Evolutionary conservation across 2,888 invertebrate genomes (phyloP).

Genomic region (Dryobotodes eremita): DNA sequence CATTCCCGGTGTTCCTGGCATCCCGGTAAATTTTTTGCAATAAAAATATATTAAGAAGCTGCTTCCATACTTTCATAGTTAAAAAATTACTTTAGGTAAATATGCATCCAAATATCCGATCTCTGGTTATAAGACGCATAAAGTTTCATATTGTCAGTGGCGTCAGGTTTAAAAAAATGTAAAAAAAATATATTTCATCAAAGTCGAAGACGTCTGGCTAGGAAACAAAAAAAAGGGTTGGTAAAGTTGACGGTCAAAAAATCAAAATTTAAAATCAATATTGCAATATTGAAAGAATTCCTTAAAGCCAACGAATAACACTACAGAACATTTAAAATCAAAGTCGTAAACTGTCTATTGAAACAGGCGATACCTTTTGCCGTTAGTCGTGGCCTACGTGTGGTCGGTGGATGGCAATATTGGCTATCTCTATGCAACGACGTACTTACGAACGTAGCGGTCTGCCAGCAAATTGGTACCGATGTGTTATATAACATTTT

Average conservation of each 20-base stretch:
- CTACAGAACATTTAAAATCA: slow-evolving; percentile 75
- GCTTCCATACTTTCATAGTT: too few relatives aligned
- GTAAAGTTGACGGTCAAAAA: too few relatives aligned
- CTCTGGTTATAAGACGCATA: too few relatives aligned
- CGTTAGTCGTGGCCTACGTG: slow-evolving; percentile 72
- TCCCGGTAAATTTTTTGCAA: too few relatives aligned
- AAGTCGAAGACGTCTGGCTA: neutral
- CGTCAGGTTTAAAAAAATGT: neutral
- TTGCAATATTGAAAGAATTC: neutral
- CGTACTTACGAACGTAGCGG: slow-evolving; percentile 60
- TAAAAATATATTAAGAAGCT: too few relatives aligned
- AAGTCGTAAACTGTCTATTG: slow-evolving; percentile 73
- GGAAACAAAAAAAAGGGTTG: neutral
- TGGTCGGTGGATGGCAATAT: slow-evolving; percentile 73
- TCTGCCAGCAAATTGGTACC: slow-evolving; percentile 58
- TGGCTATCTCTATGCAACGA: slow-evolving; percentile 71
- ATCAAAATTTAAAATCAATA: neutral
- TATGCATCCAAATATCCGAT: too few relatives aligned
- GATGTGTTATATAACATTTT: slow-evolving; percentile 52
- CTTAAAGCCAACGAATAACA: slow-evolving; percentile 48
- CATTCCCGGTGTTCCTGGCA: too few relatives aligned
- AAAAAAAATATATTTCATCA: neutral
- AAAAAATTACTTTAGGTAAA: too few relatives aligned
- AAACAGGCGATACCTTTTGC: slow-evolving; percentile 67
- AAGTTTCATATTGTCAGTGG: neutral